Evolutionary conservation across 2,888 invertebrate species (phyloP), one percentile per base, ranked within the genome.

Genomic region (Syrphus vitripennis): DNA sequence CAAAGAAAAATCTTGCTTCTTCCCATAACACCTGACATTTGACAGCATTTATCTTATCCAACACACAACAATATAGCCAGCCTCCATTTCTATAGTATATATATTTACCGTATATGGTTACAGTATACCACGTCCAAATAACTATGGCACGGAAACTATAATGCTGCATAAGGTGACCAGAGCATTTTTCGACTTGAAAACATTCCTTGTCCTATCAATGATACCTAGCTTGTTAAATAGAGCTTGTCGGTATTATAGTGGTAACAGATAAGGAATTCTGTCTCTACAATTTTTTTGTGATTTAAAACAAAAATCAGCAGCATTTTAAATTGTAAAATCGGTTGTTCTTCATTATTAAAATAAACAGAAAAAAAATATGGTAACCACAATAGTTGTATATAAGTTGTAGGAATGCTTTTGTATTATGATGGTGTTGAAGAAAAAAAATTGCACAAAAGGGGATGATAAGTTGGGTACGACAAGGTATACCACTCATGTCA

Each of bases 401-500:
- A 21, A 34, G 31, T 1, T 31, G 10, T 80, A 59, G 55, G 61
- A 76, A 76, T 70, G 74, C 70, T 57, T 75, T 61, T 83, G 31
- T 72, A n/a, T 63, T 70, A 37, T 40, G 71, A 77, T 61, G 26
- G 67, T n/a, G 53, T 9, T 55, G 57, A 34, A 12, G 24, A 16
- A 21, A 12, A 31, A 16, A 21, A 24, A 12, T n/a, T 26, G 19
- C 50, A 74, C 19, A 55, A 45, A 37, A n/a, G n/a, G 29, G 59
- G 55, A 16, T 29, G 59, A 71, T 9, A 57, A 63, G 57, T 70
- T 71, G 50, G 74, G 9, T 74, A 61, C 61, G 55, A 70, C 63
- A 81, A 31, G 65, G 37, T 21, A 57, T 53, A 70, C 61, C 24
- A 67, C 14, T 57, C 79, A 65, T 70, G 83, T 76, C 75, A 70